Base-by-base conservation (phyloP, 1,140 invertebrate species). In the Psilanteris sp. region DNA sequence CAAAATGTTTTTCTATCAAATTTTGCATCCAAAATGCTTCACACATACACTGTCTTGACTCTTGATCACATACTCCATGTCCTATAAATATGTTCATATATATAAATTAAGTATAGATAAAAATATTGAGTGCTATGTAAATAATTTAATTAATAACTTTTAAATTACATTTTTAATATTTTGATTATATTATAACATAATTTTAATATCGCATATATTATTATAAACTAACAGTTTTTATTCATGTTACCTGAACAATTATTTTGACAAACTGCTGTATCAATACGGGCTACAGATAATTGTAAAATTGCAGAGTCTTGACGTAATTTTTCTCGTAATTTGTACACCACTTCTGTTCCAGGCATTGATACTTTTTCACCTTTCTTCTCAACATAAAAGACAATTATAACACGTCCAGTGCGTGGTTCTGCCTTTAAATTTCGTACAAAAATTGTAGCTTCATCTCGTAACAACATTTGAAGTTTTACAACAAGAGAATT, bases 11-110 rank as follows among this genome's bases (percentile, higher is more conserved):
- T 68, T 91, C 87, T 82, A 94, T 89, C 39, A 93, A 85, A 85
- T 94, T 92, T 81, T 96, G 93, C 95, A 98, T 98, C 96, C 96
- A 98, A 89, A 98, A 98, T 16, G 96, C 94, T 88, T 97, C 95
- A 89, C 97, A 98, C 37, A 95, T 89, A 81, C 97, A 98, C 41
- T 92, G 90, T 80, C 96, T 91, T 5, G 94, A 94, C 68, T 92
- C 91, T 82, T 94, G 92, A 86, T 97, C 93, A 86, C 97, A 98
- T 10, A 92, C 91, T 27, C 96, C 97, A 87, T 98, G 96, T 1
- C 94, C 91, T 15, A 11, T 48, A 18, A 31, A 22, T 43, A 13
- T 10, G 27, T 52, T n/a, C n/a, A n/a, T n/a, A n/a, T n/a, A n/a
- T n/a, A n/a, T n/a, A n/a, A n/a, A n/a, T n/a, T n/a, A n/a, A n/a